Base-by-base conservation (phyloP, 2,888 invertebrate species). In the Lomographa bimaculata region DNA sequence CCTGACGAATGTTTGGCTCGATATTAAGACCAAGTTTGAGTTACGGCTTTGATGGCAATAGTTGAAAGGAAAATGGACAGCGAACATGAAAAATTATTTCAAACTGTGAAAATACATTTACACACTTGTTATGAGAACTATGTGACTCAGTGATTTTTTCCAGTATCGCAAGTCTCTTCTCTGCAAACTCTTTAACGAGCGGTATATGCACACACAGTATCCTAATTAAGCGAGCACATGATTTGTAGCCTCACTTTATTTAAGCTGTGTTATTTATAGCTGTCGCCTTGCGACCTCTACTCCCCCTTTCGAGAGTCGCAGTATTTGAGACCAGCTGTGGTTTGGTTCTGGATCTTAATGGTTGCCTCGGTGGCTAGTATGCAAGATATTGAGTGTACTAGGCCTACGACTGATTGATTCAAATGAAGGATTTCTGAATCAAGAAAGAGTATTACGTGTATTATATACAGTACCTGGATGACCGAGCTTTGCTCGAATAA, bases 201-300 rank as follows among this genome's bases (percentile, higher is more conserved):
- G 41, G 54, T 53, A 58, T 59, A 59, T 54, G 54, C 46, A 30
- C 44, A 38, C 51, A 56, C 43, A 57, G 53, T 59, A 52, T 61
- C 55, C 61, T 65, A 68, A 71, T 67, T 59, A 64, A 60, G 60
- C 58, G 58, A 39, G 42, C 44, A 50, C 49, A 55, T 67, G 62
- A 66, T 68, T 68, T 65, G 64, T 64, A 49, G 59, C 46, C 54
- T 37, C 53, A 51, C 50, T 60, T 61, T 57, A 60, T 60, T 60
- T 56, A 50, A 62, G 57, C 54, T 42, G 50, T 48, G 64, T 52
- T 73, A 69, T 72, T 72, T 71, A 66, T 71, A 64, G 60, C 56
- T 29, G 48, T 42, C 49, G 50, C 51, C 53, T 57, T 43, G 43
- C 35, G 44, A 50, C 46, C 44, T 53, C 57, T 41, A 27, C 43